Conservation (phyloP, 2,797 vertebrate species). For the Emydoidea blandingii region DNA sequence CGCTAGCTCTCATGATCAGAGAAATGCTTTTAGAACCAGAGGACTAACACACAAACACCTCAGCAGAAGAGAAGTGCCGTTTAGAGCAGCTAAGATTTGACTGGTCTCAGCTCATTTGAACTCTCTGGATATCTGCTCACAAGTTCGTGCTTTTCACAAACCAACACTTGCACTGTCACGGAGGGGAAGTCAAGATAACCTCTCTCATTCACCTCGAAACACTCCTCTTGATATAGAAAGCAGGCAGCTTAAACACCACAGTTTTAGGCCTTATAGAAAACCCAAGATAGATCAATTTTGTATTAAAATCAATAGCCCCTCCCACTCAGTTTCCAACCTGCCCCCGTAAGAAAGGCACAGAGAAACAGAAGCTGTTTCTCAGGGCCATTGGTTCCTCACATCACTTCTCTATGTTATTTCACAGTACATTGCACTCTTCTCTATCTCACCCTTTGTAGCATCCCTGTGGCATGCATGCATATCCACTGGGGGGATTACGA, state of each 20-base stretch:
- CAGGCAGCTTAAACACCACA: fast-evolving
- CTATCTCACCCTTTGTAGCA: not conserved
- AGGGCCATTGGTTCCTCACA: not conserved
- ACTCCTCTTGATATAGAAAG: not conserved
- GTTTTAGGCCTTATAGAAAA: fast-evolving
- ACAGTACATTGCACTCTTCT: not conserved
- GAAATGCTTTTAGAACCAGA: not conserved
- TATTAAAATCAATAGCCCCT: fast-evolving
- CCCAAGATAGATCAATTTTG: fast-evolving
- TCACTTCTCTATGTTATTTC: not conserved
- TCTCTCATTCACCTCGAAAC: not conserved
- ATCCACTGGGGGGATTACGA: not conserved
- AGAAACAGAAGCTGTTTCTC: fast-evolving
- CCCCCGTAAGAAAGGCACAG: not conserved
- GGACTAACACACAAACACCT: not conserved
- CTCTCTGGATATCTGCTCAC: too few relatives aligned
- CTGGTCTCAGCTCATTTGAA: not conserved
- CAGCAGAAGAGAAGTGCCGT: not conserved
- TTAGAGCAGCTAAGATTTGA: too few relatives aligned
- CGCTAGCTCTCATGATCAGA: not conserved
- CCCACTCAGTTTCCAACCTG: fast-evolving
- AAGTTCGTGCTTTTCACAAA: not conserved
- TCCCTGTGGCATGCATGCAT: not conserved
- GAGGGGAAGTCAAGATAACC: not conserved
- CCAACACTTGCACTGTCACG: not conserved